Base-by-base conservation (phyloP, 1,140 invertebrate species). In the Lethocerus indicus region DNA sequence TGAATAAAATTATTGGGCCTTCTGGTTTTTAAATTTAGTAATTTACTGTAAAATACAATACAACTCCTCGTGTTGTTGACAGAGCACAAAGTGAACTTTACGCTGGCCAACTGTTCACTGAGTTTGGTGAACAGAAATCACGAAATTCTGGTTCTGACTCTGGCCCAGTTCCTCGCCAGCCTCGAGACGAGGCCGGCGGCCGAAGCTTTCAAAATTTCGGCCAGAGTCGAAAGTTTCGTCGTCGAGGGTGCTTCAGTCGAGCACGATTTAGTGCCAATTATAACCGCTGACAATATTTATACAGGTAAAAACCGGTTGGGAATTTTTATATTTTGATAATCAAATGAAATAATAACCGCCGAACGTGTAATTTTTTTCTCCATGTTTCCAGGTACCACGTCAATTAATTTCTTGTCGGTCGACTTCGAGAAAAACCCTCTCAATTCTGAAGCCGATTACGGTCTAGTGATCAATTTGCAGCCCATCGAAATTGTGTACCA, bases 71-170 rank as follows among this genome's bases (percentile, higher is more conserved):
- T 56, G 51, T 56, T 54, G 32, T 55, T 73, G 74, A 54, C 61
- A 82, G 79, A 82, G 57, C 81, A 85, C 56, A 86, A 85, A 64
- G 69, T 83, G 29, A 85, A 85, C 65, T 71, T 88, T 53, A 81
- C 82, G 9, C 60, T 88, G 28, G 80, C 81, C 18, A 83, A 84
- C 60, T 78, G 74, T 58, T 78, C 76, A 27, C 39, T 85, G 18
- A 80, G 76, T 32, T 61, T 87, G 35, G 67, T 81, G 47, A 81
- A 78, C 55, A 71, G 76, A 47, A 72, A 72, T 36, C 76, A 75
- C 56, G 83, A 87, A 65, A 74, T 87, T 27, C 60, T 86, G 25
- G 73, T 85, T 3, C 60, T 82, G 47, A 83, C 79, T 9, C 58
- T 87, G 23, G 80, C 79, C 0, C 82, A 87, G 58, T 76, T 86